These are phyloP conservation scores for Macrophya annulata DNA, from an alignment of 2,888 invertebrate species.

Conservation along the genomic window DNA sequence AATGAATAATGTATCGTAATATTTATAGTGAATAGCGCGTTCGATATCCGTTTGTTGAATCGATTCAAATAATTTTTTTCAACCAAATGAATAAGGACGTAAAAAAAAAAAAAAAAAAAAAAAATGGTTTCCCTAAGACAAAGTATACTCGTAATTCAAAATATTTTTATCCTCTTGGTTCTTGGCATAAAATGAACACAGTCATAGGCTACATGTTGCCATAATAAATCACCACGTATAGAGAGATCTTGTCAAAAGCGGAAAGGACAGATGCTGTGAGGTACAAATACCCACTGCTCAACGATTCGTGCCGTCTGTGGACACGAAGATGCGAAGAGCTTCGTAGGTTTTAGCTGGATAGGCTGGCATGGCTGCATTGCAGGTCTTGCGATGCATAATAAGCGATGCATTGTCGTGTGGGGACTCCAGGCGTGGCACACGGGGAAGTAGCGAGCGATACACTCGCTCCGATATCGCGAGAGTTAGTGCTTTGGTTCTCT, in stretches of 20 bases:
- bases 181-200: constrained; percentile 26
- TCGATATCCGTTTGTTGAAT: not conserved
- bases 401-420: constrained; percentile 56
- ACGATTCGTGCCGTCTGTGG: constrained; percentile 42
- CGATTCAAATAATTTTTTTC: not conserved
- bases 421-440: constrained; percentile 68
- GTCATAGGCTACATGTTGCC: not conserved
- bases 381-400: constrained; percentile 48
- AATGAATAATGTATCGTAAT: not conserved
- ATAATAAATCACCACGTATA: constrained; percentile 34
- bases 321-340: constrained; percentile 46
- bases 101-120: too few relatives aligned
- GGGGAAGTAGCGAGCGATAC: constrained; percentile 68
- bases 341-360: constrained; percentile 21
- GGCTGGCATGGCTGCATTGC: constrained; percentile 42
- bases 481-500: constrained; percentile 61
- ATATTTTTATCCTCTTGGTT: not conserved
- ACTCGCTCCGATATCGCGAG: constrained; percentile 66
- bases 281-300: constrained; percentile 44
- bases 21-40: not conserved
- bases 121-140: not conserved
- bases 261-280: constrained; percentile 50
- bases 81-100: not conserved
- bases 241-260: constrained; percentile 53
- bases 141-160: not conserved